Evolutionary conservation across 1,140 invertebrate species (phyloP).

Genomic region (Brachionus koreanus): DNA sequence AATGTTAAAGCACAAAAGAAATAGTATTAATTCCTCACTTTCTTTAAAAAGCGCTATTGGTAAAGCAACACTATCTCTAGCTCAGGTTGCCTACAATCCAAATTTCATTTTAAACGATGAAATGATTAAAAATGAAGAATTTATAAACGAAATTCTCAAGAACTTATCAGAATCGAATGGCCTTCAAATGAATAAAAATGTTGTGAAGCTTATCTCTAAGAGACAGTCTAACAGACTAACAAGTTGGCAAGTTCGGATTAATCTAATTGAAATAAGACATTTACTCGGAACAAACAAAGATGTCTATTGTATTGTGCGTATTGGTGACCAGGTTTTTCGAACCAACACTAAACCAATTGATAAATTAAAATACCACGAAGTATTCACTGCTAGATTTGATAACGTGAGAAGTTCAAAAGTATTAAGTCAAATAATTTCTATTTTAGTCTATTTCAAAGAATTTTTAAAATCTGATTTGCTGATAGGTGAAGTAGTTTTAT

Average conservation of each 20-base stretch:
- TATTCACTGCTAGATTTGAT: constrained; percentile 13
- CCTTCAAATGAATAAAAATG: not conserved
- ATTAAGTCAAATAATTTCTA: not conserved
- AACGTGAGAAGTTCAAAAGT: constrained; percentile 21
- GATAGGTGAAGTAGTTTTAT: not conserved
- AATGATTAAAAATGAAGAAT: not conserved
- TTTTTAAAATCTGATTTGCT: constrained; percentile 6
- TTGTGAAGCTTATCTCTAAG: not conserved
- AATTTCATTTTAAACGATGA: constrained; percentile 35
- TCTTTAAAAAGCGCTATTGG: constrained; percentile 7
- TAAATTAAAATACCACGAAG: not conserved
- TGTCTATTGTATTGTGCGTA: not conserved
- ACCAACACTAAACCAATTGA: constrained; percentile 2
- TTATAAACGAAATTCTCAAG: not conserved
- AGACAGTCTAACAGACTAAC: not conserved
- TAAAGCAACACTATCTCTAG: constrained; percentile 24
- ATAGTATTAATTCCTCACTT: not conserved
- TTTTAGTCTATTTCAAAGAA: constrained; percentile 33
- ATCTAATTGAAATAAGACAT: constrained; percentile 29
- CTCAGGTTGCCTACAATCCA: constrained; percentile 33
- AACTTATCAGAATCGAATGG: not conserved
- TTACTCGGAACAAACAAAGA: constrained; percentile 25
- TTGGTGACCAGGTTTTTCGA: not conserved
- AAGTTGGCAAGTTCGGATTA: constrained; percentile 27
- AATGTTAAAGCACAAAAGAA: not conserved